Base-by-base conservation (phyloP, 2,888 invertebrate species). In the Eupithecia tripunctaria region DNA sequence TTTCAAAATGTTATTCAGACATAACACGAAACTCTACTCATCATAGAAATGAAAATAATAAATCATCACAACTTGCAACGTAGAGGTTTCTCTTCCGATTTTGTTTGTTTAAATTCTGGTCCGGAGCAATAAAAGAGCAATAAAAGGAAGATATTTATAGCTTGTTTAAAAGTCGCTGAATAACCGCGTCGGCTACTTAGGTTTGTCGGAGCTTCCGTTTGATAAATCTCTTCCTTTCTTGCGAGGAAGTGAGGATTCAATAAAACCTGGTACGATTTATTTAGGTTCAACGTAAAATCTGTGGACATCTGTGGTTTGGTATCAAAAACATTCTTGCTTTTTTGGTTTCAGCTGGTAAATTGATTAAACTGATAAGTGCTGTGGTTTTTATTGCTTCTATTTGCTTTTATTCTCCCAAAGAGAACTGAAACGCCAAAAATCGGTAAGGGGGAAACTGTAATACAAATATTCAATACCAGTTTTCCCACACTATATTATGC, bases 141-240 rank as follows among this genome's bases (percentile, higher is more conserved):
- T 68, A 67, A 68, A 74, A 69, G 41, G 10, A 56, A 67, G 62
- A 67, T 47, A 51, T 73, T 64, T 72, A 66, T 43, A 15, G 27
- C 36, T 56, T n/a, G 38, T 63, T 71, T 70, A 25, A 74, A 74
- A 74, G 69, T 74, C 65, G 72, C 70, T 59, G 70, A 73, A 71
- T 72, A 29, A 68, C 67, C 62, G 68, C 51, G 41, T 43, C 67
- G 47, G 51, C 41, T 59, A 43, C 63, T 65, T 65, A 64, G 60
- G 69, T 66, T 71, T 71, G 68, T 66, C 72, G 70, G 67, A 65
- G 70, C 64, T 68, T 77, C 68, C 68, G 71, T 71, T 72, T 76
- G 77, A 79, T 79, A 78, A 77, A 79, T 78, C 65, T 75, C 70
- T 70, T 72, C 60, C 72, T 69, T 72, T 71, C 70, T 76, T 74